Conservation (phyloP, 2,888 invertebrate species). For the Palloptera scutellata region DNA sequence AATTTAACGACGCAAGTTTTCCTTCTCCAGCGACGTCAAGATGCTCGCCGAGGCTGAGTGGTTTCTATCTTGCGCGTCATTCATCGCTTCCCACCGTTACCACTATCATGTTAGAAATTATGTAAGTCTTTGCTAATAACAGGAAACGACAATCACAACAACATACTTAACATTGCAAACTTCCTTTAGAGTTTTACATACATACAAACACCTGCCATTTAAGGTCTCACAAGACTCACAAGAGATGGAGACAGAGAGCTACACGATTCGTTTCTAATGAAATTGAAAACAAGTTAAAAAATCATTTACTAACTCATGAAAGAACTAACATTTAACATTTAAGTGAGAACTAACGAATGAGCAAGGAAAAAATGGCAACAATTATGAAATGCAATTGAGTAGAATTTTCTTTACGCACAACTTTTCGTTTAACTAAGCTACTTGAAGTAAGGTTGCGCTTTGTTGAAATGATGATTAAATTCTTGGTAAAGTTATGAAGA, state of each 20-base stretch:
- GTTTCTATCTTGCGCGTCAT: no score
- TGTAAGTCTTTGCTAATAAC: no score
- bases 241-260: background rate
- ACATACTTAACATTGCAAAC: no score
- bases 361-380: constrained; percentile 7
- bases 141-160: no score
- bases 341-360: constrained; percentile 1
- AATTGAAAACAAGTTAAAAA: constrained; percentile 24
- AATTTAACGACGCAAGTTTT: no score
- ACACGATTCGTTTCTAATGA: constrained; percentile 28
- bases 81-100: no score
- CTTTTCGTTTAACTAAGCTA: no score
- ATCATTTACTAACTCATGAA: constrained; percentile 5
- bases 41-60: no score
- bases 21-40: no score
- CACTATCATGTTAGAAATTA: no score
- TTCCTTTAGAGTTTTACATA: no score
- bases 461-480: background rate
- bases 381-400: background rate
- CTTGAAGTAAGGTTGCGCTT: background rate
- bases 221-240: background rate
- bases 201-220: no score
- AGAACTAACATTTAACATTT: background rate
- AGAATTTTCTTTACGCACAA: background rate
- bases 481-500: constrained; percentile 3